These are phyloP conservation scores for Trichopoda pennipes DNA, from an alignment of 2,888 invertebrate species.

Conservation along the genomic window DNA sequence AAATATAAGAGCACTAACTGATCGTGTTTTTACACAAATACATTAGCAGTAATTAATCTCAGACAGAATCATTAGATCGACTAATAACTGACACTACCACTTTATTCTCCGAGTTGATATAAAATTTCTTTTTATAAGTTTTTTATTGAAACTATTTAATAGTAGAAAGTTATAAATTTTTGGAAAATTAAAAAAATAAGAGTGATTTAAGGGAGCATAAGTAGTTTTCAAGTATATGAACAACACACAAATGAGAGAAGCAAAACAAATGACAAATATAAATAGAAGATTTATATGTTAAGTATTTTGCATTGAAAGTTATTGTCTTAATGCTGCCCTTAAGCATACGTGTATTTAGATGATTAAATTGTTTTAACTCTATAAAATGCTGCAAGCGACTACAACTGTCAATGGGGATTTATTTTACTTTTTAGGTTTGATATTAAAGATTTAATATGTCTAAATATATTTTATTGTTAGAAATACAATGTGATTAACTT, in stretches of 20 bases:
- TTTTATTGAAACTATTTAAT: no score
- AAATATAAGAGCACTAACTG: background rate
- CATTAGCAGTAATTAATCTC: background rate
- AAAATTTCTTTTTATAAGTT: no score
- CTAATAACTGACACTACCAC: no score
- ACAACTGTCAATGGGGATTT: constrained; percentile 54
- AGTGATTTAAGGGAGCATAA: no score
- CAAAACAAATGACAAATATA: background rate
- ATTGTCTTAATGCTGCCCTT: background rate
- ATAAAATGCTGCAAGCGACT: constrained; percentile 1
- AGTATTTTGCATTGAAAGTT: constrained; percentile 22
- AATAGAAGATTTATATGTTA: constrained; percentile 30
- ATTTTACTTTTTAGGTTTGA: constrained; percentile 25
- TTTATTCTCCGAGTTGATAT: no score
- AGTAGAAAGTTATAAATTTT: no score
- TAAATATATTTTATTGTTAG: constrained; percentile 40
- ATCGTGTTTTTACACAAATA: background rate
- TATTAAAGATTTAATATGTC: constrained; percentile 20
- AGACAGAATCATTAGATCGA: background rate
- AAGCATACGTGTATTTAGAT: constrained; percentile 13
- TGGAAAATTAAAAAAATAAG: no score
- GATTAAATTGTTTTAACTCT: constrained; percentile 49
- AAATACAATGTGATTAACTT: constrained; percentile 64
- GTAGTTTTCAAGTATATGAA: no score
- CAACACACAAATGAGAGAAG: background rate